Evolutionary conservation across 1,140 invertebrate genomes (phyloP).

Genomic region (Elysia chlorotica): DNA sequence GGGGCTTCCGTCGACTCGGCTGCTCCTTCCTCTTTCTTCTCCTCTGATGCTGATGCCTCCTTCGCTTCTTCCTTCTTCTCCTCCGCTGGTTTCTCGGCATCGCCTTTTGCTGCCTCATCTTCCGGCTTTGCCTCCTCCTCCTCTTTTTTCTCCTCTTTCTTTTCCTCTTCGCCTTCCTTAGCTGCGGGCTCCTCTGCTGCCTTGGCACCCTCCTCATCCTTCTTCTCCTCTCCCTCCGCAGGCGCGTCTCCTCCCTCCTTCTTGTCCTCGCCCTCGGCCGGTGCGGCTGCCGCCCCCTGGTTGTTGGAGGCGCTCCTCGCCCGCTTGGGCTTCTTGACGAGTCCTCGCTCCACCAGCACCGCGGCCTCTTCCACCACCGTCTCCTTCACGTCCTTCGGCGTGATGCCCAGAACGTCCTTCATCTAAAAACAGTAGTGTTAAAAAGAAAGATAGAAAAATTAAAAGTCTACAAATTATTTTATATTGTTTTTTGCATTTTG

Average conservation of each 20-base stretch:
- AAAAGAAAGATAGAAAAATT: not conserved
- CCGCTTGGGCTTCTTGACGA: constrained; percentile 63
- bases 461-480: too few relatives aligned
- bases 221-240: constrained; percentile 30
- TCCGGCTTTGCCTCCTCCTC: not conserved
- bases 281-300: constrained; percentile 21
- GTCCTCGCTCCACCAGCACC: constrained; percentile 63
- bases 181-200: constrained; percentile 32
- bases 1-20: not conserved
- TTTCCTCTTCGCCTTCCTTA: constrained; percentile 26
- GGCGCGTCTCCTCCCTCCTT: constrained; percentile 31
- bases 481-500: too few relatives aligned
- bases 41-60: not conserved
- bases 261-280: not conserved
- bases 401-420: constrained; percentile 60
- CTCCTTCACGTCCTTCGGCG: constrained; percentile 55
- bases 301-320: too few relatives aligned
- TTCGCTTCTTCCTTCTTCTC: not conserved
- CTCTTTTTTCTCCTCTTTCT: constrained; percentile 8
- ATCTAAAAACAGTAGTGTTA: constrained; percentile 41
- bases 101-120: not conserved
- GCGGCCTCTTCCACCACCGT: constrained; percentile 65
- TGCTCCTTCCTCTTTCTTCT: constrained; percentile 5
- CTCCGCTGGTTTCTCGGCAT: not conserved
- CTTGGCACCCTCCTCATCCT: constrained; percentile 21